phyloP scores from a whole-genome alignment of 2,888 invertebrate genomes.

The Bugulina stolonifera region DNA sequence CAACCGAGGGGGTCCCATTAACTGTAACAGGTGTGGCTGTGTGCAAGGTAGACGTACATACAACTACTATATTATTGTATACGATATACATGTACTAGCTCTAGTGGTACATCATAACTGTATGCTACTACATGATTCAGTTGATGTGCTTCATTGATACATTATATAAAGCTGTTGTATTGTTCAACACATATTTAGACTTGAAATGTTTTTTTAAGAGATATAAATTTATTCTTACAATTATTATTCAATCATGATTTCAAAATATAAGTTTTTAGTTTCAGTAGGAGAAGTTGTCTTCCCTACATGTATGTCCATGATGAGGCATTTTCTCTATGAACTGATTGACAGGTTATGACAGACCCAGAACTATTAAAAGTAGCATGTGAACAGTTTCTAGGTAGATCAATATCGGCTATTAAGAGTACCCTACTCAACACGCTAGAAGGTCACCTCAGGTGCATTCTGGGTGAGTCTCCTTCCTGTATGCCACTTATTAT shows the following conservation, averaged over 20 bases:
- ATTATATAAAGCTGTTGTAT: no score
- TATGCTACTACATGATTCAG: no score
- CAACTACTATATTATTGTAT: no score
- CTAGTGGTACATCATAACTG: no score
- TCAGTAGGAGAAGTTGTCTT: not conserved
- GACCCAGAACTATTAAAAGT: constrained; percentile 13
- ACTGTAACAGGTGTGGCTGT: constrained; percentile 96
- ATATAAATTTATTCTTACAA: no score
- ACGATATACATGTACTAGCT: no score
- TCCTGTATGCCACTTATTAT: no score
- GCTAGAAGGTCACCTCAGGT: constrained; percentile 24
- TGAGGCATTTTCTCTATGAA: no score
- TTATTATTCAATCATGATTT: no score
- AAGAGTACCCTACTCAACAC: constrained; percentile 5
- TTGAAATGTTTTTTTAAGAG: no score
- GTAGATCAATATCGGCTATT: not conserved
- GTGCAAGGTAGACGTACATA: constrained; percentile 37
- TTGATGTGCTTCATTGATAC: no score
- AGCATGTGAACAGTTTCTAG: constrained; percentile 26
- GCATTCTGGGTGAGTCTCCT: constrained; percentile 5
- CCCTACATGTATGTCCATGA: not conserved
- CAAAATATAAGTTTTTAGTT: not conserved
- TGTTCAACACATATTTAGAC: no score
- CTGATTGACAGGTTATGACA: constrained; percentile 6
- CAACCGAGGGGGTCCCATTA: constrained; percentile 68